Percentiles rank a stretch among this genome's conserved stretches.
Evolutionary conservation across 2,888 invertebrate genomes (phyloP).

Genomic region (Troides aeacus): DNA sequence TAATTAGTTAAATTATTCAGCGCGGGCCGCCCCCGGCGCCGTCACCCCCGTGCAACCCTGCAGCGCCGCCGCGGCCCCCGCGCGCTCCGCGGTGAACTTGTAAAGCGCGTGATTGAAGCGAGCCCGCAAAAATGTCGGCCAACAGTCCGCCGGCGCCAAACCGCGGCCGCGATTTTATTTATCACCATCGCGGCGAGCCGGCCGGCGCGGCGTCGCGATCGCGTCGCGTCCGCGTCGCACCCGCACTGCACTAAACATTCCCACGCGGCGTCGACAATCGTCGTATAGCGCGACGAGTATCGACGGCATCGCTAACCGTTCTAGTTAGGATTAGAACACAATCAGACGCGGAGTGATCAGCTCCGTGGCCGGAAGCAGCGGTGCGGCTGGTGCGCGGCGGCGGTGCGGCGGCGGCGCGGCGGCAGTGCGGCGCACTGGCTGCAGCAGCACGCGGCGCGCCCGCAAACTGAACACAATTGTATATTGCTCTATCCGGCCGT

Average conservation of each 20-base stretch:
- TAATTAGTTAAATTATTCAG: too few species aligned
- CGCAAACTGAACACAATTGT: constrained; percentile 29
- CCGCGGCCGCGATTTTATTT: constrained; percentile 56
- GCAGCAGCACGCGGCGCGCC: constrained; percentile 28
- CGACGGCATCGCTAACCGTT: too few species aligned
- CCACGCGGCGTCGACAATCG: too few species aligned
- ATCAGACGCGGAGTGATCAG: too few species aligned
- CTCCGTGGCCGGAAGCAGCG: too few species aligned
- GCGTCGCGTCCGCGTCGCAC: constrained; percentile 46
- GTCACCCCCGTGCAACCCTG: too few species aligned
- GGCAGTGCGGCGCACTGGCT: too few species aligned
- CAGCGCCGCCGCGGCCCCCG: neutral
- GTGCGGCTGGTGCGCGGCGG: too few species aligned
- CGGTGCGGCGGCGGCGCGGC: too few species aligned
- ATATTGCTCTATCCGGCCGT: constrained; percentile 23
- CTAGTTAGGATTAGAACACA: too few species aligned
- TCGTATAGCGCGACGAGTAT: too few species aligned
- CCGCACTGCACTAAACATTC: neutral
- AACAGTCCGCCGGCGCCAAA: constrained; percentile 33
- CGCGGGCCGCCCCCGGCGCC: too few species aligned
- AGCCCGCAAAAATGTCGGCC: constrained; percentile 35
- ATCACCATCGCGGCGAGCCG: constrained; percentile 54
- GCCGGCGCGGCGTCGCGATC: constrained; percentile 63
- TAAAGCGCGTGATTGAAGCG: constrained; percentile 33
- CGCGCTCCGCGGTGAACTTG: constrained; percentile 33